A percentile compares a stretch with the other conserved stretches of the same genome.
phyloP scores from a whole-genome alignment of 2,113 vertebrate genomes.

The Nestor notabilis region DNA sequence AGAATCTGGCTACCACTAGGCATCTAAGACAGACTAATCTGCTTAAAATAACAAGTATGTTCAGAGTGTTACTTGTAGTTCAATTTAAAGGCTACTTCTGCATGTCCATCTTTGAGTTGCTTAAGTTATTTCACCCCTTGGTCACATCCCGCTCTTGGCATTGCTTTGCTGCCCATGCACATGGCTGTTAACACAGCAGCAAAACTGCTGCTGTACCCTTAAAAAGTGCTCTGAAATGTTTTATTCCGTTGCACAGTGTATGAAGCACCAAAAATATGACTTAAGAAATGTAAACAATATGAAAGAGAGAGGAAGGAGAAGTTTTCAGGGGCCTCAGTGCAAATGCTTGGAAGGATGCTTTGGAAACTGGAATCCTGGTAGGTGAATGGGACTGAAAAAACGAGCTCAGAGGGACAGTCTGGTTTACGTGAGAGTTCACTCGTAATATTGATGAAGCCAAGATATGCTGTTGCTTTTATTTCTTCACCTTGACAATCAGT shows the following conservation, averaged over 20 bases:
- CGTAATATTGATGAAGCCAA: not conserved
- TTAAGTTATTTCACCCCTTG: not conserved
- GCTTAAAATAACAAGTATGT: not conserved
- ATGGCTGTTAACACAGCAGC: not conserved
- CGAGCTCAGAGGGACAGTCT: not conserved
- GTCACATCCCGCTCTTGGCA: not conserved
- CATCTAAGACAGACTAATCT: not conserved
- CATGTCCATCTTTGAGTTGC: not conserved
- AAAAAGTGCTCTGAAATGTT: not conserved
- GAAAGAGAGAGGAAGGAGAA: not conserved
- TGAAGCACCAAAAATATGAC: not conserved
- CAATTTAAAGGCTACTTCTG: not conserved
- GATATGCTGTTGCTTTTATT: not conserved
- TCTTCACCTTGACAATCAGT: not conserved
- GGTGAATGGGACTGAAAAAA: not conserved
- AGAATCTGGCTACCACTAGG: not conserved
- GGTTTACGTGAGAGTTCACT: not conserved
- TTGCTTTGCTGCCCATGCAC: not conserved
- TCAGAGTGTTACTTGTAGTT: not conserved
- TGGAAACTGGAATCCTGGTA: not conserved
- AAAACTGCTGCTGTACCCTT: not conserved
- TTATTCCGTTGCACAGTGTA: too few relatives aligned
- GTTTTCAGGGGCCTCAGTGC: not conserved
- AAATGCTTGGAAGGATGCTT: not conserved
- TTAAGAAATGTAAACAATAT: not conserved